Conservation (phyloP, 2,797 vertebrate species). For the Xiphophorus birchmanni region DNA sequence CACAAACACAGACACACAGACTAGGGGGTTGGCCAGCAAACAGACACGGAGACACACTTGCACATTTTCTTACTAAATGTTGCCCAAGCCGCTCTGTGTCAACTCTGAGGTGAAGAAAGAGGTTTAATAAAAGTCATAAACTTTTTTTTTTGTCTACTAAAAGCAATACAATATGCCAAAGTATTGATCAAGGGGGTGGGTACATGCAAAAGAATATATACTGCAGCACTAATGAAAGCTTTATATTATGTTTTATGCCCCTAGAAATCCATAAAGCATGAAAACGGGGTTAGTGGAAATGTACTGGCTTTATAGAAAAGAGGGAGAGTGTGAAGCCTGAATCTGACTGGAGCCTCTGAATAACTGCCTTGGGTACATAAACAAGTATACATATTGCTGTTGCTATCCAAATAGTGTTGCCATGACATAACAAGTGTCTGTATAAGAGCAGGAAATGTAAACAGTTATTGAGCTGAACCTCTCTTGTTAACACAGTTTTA, state of each 20-base stretch:
- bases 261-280: slow-evolving; percentile 27
- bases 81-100: slow-evolving; percentile 52
- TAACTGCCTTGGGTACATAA: slow-evolving; percentile 68
- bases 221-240: slow-evolving; percentile 17
- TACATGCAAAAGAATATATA: slow-evolving; percentile 4
- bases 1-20: slow-evolving; percentile 41
- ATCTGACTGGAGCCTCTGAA: slow-evolving; percentile 72
- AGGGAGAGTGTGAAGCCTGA: slow-evolving; percentile 47
- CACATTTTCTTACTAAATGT: slow-evolving; percentile 38
- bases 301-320: slow-evolving; percentile 69
- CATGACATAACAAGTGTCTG: slow-evolving; percentile 52
- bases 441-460: slow-evolving; percentile 48
- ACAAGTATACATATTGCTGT: slow-evolving; percentile 72
- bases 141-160: background rate
- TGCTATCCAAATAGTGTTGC: slow-evolving; percentile 53
- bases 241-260: slow-evolving; percentile 20
- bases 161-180: background rate
- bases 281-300: slow-evolving; percentile 72
- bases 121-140: background rate
- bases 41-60: slow-evolving; percentile 8
- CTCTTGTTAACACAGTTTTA: slow-evolving; percentile 4
- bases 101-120: slow-evolving; percentile 21
- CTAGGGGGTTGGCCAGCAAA: slow-evolving; percentile 42
- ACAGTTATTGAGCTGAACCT: slow-evolving; percentile 20
- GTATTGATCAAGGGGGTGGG: background rate